Evolutionary conservation across 1,140 invertebrate genomes (phyloP).

Genomic region (Manduca sexta): DNA sequence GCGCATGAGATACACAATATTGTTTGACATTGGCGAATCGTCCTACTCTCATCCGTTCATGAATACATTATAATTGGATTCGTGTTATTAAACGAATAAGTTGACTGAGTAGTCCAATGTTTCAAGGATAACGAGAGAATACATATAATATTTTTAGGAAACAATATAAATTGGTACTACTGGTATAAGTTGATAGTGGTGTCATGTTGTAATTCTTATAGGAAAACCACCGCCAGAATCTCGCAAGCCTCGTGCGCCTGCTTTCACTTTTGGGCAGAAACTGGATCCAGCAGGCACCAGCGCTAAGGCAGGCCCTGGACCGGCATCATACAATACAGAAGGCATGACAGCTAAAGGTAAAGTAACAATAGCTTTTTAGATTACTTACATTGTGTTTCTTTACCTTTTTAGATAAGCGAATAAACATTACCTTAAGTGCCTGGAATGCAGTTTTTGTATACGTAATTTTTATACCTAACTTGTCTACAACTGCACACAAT

Average conservation of each 20-base stretch:
- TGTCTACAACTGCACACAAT: no score
- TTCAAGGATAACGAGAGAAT: no score
- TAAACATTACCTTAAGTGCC: no score
- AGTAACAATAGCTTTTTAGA: neutral
- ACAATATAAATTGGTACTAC: neutral
- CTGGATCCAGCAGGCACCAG: constrained; percentile 66
- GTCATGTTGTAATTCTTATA: constrained; percentile 47
- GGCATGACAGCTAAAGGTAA: constrained; percentile 87
- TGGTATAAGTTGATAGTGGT: neutral
- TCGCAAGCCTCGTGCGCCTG: constrained; percentile 82
- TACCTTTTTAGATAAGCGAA: no score
- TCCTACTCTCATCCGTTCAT: neutral
- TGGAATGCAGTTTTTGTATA: no score
- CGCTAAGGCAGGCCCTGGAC: constrained; percentile 82
- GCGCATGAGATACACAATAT: constrained; percentile 1
- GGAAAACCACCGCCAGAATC: constrained; percentile 84
- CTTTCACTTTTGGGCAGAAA: constrained; percentile 86
- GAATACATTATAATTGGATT: no score
- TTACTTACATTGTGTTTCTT: no score
- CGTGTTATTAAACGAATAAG: no score
- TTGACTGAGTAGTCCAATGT: no score
- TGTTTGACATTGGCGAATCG: constrained; percentile 14
- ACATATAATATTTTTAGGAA: neutral
- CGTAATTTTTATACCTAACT: no score
- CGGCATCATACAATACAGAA: constrained; percentile 89